Evolutionary conservation across 1,140 invertebrate species (phyloP), one percentile per base, ranked within the genome.

Genomic region (Achroia grisella): DNA sequence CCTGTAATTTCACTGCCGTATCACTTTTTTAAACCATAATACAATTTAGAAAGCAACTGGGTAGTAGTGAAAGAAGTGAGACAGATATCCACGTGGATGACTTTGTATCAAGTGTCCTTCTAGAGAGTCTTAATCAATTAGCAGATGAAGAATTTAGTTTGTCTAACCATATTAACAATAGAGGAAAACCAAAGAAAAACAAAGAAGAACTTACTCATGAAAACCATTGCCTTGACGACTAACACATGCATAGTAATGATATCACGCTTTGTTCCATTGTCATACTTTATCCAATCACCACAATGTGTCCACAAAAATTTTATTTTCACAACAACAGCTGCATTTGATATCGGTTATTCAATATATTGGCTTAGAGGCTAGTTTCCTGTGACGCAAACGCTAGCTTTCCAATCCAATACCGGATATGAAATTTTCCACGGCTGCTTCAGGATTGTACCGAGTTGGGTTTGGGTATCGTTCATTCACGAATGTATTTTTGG

Each of bases 391-490:
- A 53, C 47, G 29, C 39, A 37, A 32, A 36, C 39, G 10, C 42
- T 48, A 52, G 33, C 44, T 56, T 60, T 57, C 52, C 47, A 48
- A 50, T 54, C 30, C 33, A 45, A 60, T 32, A 46, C 62, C 74
- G 72, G 70, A 78, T 76, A 64, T 68, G 61, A 78, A 83, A 83
- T 70, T 80, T 83, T 83, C 79, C 78, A 74, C 64, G 57, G 56
- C 39, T 35, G 50, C 44, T 56, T 49, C 55, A 73, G 63, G 50
- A 67, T 62, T 48, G 61, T 59, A 56, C 48, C 35, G 62, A 55
- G 61, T 58, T 47, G 54, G 39, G 41, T 23, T 29, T 37, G 50
- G 58, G 51, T 54, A 55, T 58, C 54, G 56, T 81, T 77, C 78
- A 82, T 79, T 77, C 74, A 80, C 59, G 49, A 71, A 70, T 66